These are phyloP conservation scores for Panthera uncia DNA, from an alignment of 2,113 vertebrate genomes.

Conservation along the genomic window DNA sequence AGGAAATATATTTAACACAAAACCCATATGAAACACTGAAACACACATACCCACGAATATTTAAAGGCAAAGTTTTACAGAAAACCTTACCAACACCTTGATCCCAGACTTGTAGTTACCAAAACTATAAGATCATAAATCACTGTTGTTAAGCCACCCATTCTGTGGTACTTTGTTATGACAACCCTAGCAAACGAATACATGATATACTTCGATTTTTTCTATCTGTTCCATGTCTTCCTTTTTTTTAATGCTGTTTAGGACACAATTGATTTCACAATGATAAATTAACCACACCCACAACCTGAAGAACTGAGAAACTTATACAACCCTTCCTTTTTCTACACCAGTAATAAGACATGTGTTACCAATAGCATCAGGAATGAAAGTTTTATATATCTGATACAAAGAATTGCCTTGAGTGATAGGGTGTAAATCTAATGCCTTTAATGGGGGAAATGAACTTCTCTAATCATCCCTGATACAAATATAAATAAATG, in stretches of 20 bases:
- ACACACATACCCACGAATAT: neutral
- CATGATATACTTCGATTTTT: neutral
- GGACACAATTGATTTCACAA: neutral
- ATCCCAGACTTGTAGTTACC: neutral
- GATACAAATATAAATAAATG: neutral
- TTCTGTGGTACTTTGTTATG: neutral
- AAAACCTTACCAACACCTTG: neutral
- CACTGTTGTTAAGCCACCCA: neutral
- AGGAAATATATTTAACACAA: neutral
- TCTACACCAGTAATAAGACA: neutral
- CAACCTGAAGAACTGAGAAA: neutral
- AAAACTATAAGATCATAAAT: neutral
- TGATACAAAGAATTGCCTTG: constrained; percentile 14
- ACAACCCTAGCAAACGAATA: neutral
- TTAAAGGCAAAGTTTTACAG: neutral
- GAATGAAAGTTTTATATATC: constrained; percentile 43
- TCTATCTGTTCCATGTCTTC: neutral
- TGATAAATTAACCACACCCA: neutral
- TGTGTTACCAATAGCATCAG: constrained; percentile 57
- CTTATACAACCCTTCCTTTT: constrained; percentile 50
- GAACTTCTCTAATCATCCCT: neutral
- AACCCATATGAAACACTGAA: neutral
- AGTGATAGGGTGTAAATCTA: constrained; percentile 19
- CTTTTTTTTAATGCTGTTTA: neutral
- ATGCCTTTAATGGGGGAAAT: neutral